Evolutionary conservation across 2,797 vertebrate species (phyloP).

Genomic region (Cyclura pinguis): DNA sequence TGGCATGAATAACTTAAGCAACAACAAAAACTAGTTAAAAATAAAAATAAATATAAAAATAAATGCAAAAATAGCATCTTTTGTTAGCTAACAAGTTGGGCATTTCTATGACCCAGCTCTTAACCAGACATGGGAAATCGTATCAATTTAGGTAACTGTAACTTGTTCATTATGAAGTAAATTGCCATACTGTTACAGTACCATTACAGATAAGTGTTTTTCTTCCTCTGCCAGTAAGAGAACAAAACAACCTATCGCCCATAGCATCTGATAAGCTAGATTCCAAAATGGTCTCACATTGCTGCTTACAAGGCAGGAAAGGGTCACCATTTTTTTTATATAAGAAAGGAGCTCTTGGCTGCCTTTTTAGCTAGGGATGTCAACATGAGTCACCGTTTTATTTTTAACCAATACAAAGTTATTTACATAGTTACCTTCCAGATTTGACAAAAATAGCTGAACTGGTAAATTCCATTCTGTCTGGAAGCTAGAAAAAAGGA

Average conservation of each 20-base stretch:
- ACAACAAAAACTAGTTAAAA: background rate
- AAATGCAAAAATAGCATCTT: background rate
- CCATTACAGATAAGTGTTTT: slow-evolving; percentile 14
- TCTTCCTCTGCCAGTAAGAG: background rate
- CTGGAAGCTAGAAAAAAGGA: background rate
- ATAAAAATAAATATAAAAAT: background rate
- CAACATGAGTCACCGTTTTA: background rate
- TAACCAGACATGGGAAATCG: background rate
- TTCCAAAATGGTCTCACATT: slow-evolving; percentile 2
- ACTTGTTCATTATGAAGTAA: background rate
- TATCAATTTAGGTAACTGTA: background rate
- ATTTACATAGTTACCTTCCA: background rate
- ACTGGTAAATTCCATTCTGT: background rate
- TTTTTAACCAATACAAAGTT: background rate
- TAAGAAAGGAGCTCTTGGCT: background rate
- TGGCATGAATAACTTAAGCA: background rate
- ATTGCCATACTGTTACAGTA: background rate
- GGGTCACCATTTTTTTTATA: background rate
- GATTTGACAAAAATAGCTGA: slow-evolving; percentile 11
- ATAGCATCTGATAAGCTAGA: background rate
- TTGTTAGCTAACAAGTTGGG: background rate
- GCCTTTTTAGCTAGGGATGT: background rate
- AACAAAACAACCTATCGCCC: background rate
- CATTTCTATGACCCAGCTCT: background rate
- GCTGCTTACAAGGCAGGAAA: background rate